Evolutionary conservation across 2,888 invertebrate genomes (phyloP).

Genomic region (Tupiocoris notatus): DNA sequence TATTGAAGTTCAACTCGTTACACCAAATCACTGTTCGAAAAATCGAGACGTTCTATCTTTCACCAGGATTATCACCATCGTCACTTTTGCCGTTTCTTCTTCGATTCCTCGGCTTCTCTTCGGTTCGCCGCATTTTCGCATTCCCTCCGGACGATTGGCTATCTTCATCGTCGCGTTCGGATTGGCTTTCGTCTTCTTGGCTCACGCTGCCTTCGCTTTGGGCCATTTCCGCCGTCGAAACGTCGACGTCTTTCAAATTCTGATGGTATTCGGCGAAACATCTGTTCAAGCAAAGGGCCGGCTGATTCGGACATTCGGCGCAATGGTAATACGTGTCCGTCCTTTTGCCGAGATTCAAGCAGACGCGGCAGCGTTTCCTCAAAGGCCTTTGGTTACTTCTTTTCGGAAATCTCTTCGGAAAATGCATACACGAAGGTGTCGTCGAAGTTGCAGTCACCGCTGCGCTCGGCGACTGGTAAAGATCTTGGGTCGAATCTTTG

Average conservation of each 20-base stretch:
- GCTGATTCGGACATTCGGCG: slow-evolving; percentile 22
- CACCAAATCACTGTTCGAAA: too few relatives aligned
- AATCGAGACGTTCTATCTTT: too few relatives aligned
- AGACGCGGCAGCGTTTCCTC: slow-evolving; percentile 33
- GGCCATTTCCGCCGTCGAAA: neutral
- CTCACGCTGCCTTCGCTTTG: neutral
- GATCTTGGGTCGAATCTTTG: neutral
- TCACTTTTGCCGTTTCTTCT: neutral
- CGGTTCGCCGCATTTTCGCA: too few relatives aligned
- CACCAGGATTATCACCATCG: too few relatives aligned
- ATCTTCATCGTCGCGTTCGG: neutral
- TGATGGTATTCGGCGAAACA: slow-evolving; percentile 31
- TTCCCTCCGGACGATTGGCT: too few relatives aligned
- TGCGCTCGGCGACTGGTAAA: neutral
- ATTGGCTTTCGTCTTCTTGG: neutral
- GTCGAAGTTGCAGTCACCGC: neutral
- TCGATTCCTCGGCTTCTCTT: neutral
- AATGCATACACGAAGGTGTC: neutral
- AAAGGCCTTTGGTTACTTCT: slow-evolving; percentile 1
- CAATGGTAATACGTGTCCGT: slow-evolving; percentile 35
- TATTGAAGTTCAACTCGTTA: too few relatives aligned
- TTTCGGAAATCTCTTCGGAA: slow-evolving; percentile 26
- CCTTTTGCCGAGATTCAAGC: slow-evolving; percentile 17
- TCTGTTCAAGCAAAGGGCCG: slow-evolving; percentile 29
- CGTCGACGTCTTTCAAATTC: neutral